phyloP scores from a whole-genome alignment of 2,113 vertebrate genomes.

The Ptychochromis oligacanthus region DNA sequence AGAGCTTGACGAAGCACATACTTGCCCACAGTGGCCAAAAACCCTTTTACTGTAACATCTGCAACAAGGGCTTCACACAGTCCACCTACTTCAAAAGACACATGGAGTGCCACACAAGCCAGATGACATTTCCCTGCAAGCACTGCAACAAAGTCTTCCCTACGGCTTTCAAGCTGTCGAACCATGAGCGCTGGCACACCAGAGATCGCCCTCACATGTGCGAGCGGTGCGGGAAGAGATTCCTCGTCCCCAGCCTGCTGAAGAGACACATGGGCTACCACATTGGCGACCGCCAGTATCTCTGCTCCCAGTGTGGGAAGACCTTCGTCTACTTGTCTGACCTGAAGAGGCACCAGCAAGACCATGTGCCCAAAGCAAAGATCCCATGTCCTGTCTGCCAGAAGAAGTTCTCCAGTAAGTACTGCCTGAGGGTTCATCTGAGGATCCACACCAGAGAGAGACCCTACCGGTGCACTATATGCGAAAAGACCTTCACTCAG shows the following conservation, averaged over 20 bases:
- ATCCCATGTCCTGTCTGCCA: conserved; percentile 75
- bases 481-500: conserved; percentile 76
- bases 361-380: conserved; percentile 75
- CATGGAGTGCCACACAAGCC: conserved; percentile 79
- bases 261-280: conserved; percentile 81
- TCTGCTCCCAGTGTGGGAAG: conserved; percentile 79
- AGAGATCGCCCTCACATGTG: conserved; percentile 77
- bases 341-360: conserved; percentile 77
- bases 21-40: conserved; percentile 75
- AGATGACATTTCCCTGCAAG: conserved; percentile 76
- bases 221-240: conserved; percentile 74
- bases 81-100: conserved; percentile 78
- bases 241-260: conserved; percentile 76
- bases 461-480: conserved; percentile 73
- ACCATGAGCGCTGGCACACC: conserved; percentile 79
- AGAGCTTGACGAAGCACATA: conserved; percentile 70
- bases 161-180: conserved; percentile 70
- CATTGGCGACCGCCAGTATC: conserved; percentile 74
- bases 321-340: conserved; percentile 78
- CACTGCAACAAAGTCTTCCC: conserved; percentile 76
- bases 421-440: conserved; percentile 74
- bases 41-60: conserved; percentile 75
- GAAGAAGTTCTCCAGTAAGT: conserved; percentile 78
- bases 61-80: conserved; percentile 78
- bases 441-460: conserved; percentile 76